A percentile compares a stretch with the other conserved stretches of the same genome.
phyloP scores from a whole-genome alignment of 2,888 invertebrate genomes.

The Epirrhoe tristata region DNA sequence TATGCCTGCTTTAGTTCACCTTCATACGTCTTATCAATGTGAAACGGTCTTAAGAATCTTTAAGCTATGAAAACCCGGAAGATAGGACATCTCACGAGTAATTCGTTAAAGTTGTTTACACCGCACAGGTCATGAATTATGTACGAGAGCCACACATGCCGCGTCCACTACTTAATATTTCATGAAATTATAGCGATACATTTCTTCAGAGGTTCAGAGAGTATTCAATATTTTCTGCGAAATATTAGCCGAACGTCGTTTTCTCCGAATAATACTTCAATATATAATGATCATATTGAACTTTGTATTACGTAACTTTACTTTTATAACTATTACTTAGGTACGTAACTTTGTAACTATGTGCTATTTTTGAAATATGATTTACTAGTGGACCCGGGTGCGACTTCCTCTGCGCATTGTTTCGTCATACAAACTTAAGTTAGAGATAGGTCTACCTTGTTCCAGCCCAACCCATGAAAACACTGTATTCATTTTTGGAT shows the following conservation, averaged over 20 bases:
- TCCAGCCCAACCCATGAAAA: too few species aligned
- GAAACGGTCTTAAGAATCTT: not conserved
- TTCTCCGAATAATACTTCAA: constrained; percentile 1
- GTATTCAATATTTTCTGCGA: constrained; percentile 20
- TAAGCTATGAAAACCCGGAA: not conserved
- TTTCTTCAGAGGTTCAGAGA: constrained; percentile 6
- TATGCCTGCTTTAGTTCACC: not conserved
- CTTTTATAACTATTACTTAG: too few species aligned
- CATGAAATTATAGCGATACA: constrained; percentile 44
- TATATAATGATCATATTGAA: too few species aligned
- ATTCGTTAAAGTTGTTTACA: constrained; percentile 25
- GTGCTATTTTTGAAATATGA: too few species aligned
- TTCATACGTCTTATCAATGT: too few species aligned
- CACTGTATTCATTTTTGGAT: too few species aligned
- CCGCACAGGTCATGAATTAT: constrained; percentile 46
- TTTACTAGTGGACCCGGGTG: too few species aligned
- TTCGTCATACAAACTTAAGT: too few species aligned
- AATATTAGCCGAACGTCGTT: constrained; percentile 6
- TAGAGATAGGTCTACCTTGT: too few species aligned
- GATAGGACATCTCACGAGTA: constrained; percentile 2
- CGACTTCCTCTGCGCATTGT: too few species aligned
- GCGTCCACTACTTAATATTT: constrained; percentile 53
- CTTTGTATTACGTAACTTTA: too few species aligned
- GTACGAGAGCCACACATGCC: constrained; percentile 36
- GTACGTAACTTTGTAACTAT: too few species aligned